These are phyloP conservation scores for Penaeus vannamei DNA, from an alignment of 1,140 invertebrate genomes.

Conservation along the genomic window DNA sequence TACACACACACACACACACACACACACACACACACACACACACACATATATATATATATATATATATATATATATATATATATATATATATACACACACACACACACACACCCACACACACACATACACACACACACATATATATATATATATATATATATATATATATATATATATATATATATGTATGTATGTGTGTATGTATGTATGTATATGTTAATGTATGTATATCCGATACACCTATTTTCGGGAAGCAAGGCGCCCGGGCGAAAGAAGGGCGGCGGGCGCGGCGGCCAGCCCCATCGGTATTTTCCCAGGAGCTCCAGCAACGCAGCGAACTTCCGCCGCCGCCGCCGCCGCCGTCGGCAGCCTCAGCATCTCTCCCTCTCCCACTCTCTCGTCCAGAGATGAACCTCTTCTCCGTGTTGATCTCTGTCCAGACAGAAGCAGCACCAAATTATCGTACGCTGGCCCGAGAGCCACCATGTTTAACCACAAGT, in stretches of 20 bases:
- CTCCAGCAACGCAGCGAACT: background rate
- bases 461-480: conserved; percentile 50
- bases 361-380: background rate
- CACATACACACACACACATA: background rate
- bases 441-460: conserved; percentile 59
- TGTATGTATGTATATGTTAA: background rate
- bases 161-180: background rate
- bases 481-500: conserved; percentile 57
- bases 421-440: conserved; percentile 13
- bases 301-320: background rate
- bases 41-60: too few relatives aligned
- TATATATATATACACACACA: background rate
- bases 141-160: conserved; percentile 21
- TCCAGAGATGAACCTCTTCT: conserved; percentile 45
- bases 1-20: too few relatives aligned
- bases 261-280: background rate
- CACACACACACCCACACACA: background rate
- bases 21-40: too few relatives aligned
- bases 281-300: background rate
- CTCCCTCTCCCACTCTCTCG: background rate
- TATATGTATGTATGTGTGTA: background rate
- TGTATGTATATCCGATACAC: background rate
- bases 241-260: background rate
- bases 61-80: conserved; percentile 5
- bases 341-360: too few relatives aligned